Evolutionary conservation across 2,888 invertebrate genomes (phyloP).

Genomic region (Epinotia demarniana): DNA sequence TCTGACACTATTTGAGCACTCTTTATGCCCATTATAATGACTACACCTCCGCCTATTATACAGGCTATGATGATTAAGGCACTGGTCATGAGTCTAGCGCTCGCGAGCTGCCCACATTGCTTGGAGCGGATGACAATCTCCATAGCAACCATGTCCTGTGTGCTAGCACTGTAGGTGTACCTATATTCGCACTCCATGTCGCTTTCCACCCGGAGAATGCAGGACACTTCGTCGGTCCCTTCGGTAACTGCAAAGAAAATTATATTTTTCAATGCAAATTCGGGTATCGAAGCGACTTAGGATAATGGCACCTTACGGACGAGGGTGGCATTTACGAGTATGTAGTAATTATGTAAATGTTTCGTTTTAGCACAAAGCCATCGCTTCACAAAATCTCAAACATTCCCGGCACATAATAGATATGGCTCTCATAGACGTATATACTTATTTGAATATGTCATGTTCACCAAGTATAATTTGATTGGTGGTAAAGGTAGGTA

Average conservation of each 20-base stretch:
- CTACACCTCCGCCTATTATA: conserved; percentile 77
- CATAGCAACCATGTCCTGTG: conserved; percentile 63
- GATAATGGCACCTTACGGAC: too few relatives aligned
- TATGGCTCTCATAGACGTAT: too few relatives aligned
- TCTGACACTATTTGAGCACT: conserved; percentile 77
- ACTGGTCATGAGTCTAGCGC: conserved; percentile 69
- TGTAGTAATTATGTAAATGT: too few relatives aligned
- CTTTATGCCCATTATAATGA: conserved; percentile 72
- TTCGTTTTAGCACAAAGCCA: too few relatives aligned
- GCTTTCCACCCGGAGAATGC: conserved; percentile 66
- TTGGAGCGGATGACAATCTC: conserved; percentile 70
- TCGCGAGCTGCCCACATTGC: conserved; percentile 69
- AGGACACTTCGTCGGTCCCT: conserved; percentile 60
- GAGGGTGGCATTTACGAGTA: too few relatives aligned
- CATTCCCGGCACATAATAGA: too few relatives aligned
- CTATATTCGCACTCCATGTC: conserved; percentile 71
- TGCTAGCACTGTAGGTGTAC: conserved; percentile 70
- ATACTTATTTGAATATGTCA: too few relatives aligned
- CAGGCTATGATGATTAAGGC: conserved; percentile 72
- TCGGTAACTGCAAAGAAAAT: conserved; percentile 56
- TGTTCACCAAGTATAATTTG: too few relatives aligned
- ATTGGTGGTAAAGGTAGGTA: too few relatives aligned
- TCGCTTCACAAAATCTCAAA: too few relatives aligned
- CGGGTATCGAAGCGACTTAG: too few relatives aligned
- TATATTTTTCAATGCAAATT: too few relatives aligned